Base-by-base conservation (phyloP, 2,797 vertebrate genomes). In the Pogonophryne albipinna region DNA sequence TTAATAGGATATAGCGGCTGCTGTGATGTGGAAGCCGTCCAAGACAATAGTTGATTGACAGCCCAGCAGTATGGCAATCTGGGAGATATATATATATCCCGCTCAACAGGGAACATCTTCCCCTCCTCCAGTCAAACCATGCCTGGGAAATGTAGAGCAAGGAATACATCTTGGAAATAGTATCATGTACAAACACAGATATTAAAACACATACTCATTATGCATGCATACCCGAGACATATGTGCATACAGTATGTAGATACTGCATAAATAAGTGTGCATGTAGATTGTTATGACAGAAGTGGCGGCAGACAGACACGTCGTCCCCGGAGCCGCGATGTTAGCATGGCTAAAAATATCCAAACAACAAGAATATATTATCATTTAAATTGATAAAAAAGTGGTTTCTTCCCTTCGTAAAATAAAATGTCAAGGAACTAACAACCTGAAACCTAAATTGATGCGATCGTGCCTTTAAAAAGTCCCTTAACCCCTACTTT, bases 1-100 rank as follows among this genome's bases (percentile, higher is more conserved):
- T 78, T 77, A 55, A 71, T 41, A 58, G 52, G 53, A 53, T n/a
- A 64, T 27, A 50, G 64, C 16, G 50, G 78, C 61, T 19, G 57
- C 69, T 66, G 53, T 53, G 76, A 87, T 65, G 67, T 75, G 51
- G 78, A 60, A 53, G 62, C 38, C 41, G 65, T 47, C 83, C 62
- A 65, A 85, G 62, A 79, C 73, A 66, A 16, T 6, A 5, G 57
- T 44, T 87, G 91, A 94, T 77, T 89, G 90, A 91, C 89, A 91
- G 76, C 58, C 42, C 6, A 27, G 64, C 78, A 74, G 38, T 31
- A 66, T 71, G 62, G 83, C 76, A 83, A 66, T 87, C 83, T 70
- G 56, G 27, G 15, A 82, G 80, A 27, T 27, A 27, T 27, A 91
- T 83, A 76, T 55, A 87, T 23, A 59, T 80, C 67, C 49, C 50